Conservation (phyloP, 2,797 vertebrate genomes). For the Anolis apletophallus region DNA sequence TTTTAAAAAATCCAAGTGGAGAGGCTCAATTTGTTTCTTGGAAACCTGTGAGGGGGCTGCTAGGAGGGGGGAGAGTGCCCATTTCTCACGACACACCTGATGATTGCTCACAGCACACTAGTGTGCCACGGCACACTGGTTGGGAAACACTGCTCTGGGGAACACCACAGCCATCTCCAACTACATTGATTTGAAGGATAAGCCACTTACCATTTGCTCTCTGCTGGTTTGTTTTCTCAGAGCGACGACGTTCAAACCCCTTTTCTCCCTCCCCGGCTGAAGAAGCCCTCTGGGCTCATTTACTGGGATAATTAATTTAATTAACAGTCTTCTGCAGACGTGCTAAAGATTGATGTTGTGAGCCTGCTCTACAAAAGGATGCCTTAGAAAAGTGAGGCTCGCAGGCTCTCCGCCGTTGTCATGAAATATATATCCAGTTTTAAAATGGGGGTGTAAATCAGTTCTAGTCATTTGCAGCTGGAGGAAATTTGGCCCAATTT, state of each 20-base stretch:
- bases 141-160: no score
- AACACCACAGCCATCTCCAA: not conserved
- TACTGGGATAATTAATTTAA: constrained; percentile 73
- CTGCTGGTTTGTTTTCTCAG: constrained; percentile 60
- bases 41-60: no score
- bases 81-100: no score
- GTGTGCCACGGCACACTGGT: no score
- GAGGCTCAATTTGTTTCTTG: no score
- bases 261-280: constrained; percentile 50
- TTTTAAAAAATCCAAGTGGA: no score
- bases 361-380: constrained; percentile 46
- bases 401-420: not conserved
- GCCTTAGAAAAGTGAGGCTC: not conserved
- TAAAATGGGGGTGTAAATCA: not conserved
- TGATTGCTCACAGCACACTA: no score
- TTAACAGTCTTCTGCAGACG: constrained; percentile 62
- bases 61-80: no score
- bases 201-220: constrained; percentile 35
- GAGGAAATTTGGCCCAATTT: constrained; percentile 16
- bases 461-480: not conserved
- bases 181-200: not conserved
- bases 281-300: constrained; percentile 65
- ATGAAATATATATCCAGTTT: not conserved
- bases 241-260: constrained; percentile 25
- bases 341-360: constrained; percentile 51